Percentiles rank a stretch among this genome's conserved stretches.
phyloP scores from a whole-genome alignment of 2,888 invertebrate species.

The Meghimatium bilineatum region DNA sequence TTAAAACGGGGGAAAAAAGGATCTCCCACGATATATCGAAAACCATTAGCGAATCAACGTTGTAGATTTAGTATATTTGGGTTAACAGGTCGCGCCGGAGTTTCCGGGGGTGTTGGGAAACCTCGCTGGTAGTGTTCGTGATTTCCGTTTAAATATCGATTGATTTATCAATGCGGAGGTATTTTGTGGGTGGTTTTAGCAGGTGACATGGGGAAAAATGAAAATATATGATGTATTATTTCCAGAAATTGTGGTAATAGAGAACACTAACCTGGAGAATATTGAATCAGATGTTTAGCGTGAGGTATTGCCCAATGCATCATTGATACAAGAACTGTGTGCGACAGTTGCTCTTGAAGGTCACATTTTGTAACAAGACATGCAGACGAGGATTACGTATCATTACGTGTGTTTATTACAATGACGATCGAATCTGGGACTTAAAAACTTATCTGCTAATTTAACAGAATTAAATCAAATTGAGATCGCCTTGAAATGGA shows the following conservation, averaged over 20 bases:
- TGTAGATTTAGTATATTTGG: background rate
- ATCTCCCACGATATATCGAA: background rate
- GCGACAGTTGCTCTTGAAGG: background rate
- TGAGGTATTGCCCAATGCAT: background rate
- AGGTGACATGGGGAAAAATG: background rate
- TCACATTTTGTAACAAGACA: background rate
- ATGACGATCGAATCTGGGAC: too few relatives aligned
- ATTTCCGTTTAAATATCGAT: conserved; percentile 20
- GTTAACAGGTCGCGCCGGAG: conserved; percentile 7
- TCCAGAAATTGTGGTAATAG: background rate
- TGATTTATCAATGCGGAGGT: background rate
- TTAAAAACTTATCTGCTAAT: too few relatives aligned
- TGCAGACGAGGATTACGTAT: too few relatives aligned
- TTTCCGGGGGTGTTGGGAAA: conserved; percentile 14
- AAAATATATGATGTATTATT: background rate
- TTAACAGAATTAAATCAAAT: too few relatives aligned
- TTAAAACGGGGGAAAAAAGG: background rate
- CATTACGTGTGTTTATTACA: too few relatives aligned
- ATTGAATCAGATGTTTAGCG: background rate
- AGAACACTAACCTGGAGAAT: background rate
- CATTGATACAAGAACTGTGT: background rate
- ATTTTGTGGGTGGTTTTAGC: background rate
- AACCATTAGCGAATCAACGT: background rate
- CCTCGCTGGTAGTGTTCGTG: background rate
- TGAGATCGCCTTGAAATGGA: too few relatives aligned